Evolutionary conservation across 2,888 invertebrate genomes (phyloP).

Genomic region (Rambutsinella grinnellia): DNA sequence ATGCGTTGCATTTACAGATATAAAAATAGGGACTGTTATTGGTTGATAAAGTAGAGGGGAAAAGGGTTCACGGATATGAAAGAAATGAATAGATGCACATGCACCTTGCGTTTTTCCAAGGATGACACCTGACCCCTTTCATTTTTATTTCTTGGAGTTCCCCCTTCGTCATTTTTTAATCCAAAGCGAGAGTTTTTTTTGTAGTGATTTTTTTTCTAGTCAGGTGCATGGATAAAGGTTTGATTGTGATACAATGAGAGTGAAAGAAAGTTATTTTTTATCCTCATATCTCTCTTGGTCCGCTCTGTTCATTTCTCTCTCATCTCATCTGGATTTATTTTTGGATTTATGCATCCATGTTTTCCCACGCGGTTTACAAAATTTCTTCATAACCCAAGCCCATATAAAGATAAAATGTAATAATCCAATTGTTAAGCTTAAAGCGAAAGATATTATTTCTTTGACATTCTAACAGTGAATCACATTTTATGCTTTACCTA

Average conservation of each 20-base stretch:
- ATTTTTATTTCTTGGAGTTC: conserved; percentile 24
- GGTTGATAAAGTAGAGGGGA: background rate
- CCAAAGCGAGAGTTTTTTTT: conserved; percentile 11
- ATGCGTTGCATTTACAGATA: background rate
- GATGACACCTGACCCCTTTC: conserved; percentile 54
- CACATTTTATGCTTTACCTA: background rate
- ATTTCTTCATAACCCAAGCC: background rate
- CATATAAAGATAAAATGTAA: background rate
- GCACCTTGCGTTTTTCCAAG: conserved; percentile 29
- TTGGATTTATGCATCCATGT: conserved; percentile 26
- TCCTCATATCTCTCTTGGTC: too few relatives aligned
- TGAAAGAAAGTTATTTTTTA: background rate
- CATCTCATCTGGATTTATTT: background rate
- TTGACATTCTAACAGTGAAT: background rate
- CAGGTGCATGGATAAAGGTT: background rate
- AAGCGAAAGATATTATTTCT: background rate
- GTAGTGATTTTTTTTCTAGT: conserved; percentile 30
- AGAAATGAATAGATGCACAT: background rate
- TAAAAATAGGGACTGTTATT: background rate
- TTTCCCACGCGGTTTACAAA: background rate
- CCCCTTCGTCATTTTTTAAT: conserved; percentile 41
- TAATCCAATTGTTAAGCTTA: background rate
- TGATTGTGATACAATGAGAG: background rate
- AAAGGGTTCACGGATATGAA: conserved; percentile 12
- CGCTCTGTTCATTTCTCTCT: too few relatives aligned